These are phyloP conservation scores for Falco novaeseelandiae DNA, from an alignment of 2,797 vertebrate species.

Conservation along the genomic window DNA sequence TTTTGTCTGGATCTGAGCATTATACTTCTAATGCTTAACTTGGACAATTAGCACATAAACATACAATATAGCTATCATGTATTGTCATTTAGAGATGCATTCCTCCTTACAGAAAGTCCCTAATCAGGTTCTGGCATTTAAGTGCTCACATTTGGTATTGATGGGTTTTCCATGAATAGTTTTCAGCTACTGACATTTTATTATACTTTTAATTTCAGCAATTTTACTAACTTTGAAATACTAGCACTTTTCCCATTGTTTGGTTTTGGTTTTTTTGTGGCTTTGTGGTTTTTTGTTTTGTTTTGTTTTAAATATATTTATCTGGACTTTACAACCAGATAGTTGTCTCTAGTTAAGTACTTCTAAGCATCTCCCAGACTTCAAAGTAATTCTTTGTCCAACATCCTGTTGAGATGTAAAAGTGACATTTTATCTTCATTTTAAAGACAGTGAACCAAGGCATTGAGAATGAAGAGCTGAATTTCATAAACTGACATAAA, in stretches of 20 bases:
- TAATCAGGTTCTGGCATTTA: not conserved
- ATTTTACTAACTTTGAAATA: not conserved
- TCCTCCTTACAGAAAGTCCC: not conserved
- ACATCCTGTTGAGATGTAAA: not conserved
- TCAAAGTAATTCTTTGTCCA: not conserved
- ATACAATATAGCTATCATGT: not conserved
- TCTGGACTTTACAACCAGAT: too few relatives aligned
- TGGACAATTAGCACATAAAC: not conserved
- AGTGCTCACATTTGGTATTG: not conserved
- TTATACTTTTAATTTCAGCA: not conserved
- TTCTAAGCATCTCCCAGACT: not conserved
- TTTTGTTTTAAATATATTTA: not conserved
- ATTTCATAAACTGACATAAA: not conserved
- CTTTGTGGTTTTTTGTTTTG: not conserved
- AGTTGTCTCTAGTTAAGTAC: not conserved
- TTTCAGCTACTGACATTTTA: not conserved
- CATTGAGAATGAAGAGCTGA: not conserved
- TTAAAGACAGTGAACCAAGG: not conserved
- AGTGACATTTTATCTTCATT: not conserved
- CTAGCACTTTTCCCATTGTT: not conserved
- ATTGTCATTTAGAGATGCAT: not conserved
- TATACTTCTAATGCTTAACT: not conserved
- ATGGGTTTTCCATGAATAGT: not conserved
- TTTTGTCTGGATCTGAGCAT: not conserved
- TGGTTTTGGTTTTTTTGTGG: not conserved